phyloP scores from a whole-genome alignment of 2,888 invertebrate species.

The Thymelicus sylvestris region DNA sequence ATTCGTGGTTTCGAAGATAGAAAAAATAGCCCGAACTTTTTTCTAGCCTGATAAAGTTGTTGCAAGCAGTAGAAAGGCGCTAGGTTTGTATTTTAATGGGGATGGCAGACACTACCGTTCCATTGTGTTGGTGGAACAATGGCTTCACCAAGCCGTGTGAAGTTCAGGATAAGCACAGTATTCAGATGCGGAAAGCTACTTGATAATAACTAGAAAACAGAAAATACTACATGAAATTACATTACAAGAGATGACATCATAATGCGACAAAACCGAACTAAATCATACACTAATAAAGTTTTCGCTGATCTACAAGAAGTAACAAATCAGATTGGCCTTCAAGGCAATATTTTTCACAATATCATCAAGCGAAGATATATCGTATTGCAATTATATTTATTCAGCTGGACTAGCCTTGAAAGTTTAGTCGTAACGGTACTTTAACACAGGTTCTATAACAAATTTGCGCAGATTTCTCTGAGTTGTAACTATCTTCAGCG shows the following conservation, averaged over 20 bases:
- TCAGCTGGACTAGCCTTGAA: background rate
- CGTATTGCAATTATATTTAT: conserved; percentile 1
- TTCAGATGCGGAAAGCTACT: conserved; percentile 6
- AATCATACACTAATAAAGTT: background rate
- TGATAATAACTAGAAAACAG: background rate
- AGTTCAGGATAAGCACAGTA: conserved; percentile 19
- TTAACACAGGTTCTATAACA: conserved; percentile 14
- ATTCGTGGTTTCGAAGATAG: too few relatives aligned
- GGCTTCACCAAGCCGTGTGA: conserved; percentile 6
- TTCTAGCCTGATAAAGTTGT: too few relatives aligned
- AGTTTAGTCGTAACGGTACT: conserved; percentile 4
- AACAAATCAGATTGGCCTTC: background rate
- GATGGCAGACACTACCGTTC: background rate
- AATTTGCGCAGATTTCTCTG: conserved; percentile 19
- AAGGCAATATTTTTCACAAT: background rate
- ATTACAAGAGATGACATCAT: background rate
- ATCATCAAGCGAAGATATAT: background rate
- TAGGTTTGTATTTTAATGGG: conserved; percentile 1
- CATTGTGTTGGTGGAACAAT: conserved; percentile 10
- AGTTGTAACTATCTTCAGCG: conserved; percentile 22
- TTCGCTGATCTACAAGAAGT: background rate
- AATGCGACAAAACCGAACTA: background rate
- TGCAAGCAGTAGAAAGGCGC: background rate
- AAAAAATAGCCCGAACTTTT: too few relatives aligned
- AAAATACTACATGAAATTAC: background rate